A percentile compares a stretch with the other conserved stretches of the same genome.
These are phyloP conservation scores for Agrotis clavis DNA, from an alignment of 2,888 invertebrate genomes.

Conservation along the genomic window DNA sequence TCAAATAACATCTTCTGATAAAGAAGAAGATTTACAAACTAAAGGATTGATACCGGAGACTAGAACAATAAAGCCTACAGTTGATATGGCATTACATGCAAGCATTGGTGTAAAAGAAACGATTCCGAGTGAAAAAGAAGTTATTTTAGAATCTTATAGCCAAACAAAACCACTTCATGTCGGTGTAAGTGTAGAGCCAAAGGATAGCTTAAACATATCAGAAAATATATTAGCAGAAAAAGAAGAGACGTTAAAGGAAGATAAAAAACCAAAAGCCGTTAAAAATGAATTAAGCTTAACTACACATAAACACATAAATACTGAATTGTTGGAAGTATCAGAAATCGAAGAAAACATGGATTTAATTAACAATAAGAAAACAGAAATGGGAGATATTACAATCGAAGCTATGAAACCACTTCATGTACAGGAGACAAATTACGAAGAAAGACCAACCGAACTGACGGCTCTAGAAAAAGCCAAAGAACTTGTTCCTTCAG, in stretches of 20 bases:
- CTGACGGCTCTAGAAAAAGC: constrained; percentile 59
- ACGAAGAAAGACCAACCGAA: constrained; percentile 81
- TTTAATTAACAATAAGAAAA: constrained; percentile 52
- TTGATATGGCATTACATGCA: constrained; percentile 71
- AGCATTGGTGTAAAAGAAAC: constrained; percentile 77
- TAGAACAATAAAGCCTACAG: constrained; percentile 61
- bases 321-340: constrained; percentile 71
- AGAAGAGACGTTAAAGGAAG: constrained; percentile 70
- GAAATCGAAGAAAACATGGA: constrained; percentile 73
- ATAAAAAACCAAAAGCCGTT: constrained; percentile 62
- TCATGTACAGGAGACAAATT: constrained; percentile 85
- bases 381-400: constrained; percentile 67
- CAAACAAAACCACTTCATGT: constrained; percentile 76
- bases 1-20: constrained; percentile 83
- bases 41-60: constrained; percentile 63
- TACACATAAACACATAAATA: constrained; percentile 75
- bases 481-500: constrained; percentile 61
- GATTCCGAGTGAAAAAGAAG: constrained; percentile 75
- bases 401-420: constrained; percentile 74
- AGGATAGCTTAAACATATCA: constrained; percentile 77
- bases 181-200: constrained; percentile 84
- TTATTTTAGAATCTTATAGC: constrained; percentile 60
- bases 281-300: constrained; percentile 70
- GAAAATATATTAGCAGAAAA: constrained; percentile 77
- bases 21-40: constrained; percentile 71